Percentiles rank a stretch among this genome's conserved stretches.
Evolutionary conservation across 1,140 invertebrate genomes (phyloP).

Genomic region (Zaprionus ornatus): DNA sequence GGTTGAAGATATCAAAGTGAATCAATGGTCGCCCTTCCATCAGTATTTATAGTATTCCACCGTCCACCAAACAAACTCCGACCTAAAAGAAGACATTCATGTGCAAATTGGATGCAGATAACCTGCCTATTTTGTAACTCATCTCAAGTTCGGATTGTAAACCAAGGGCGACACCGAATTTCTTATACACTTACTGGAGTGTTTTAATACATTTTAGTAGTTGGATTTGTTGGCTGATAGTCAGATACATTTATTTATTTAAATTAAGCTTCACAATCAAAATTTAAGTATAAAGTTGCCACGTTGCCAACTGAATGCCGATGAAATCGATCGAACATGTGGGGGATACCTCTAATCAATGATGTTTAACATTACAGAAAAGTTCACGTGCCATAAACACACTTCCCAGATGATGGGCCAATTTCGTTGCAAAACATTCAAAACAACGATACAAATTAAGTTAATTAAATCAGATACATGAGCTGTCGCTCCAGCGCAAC

Average conservation of each 20-base stretch:
- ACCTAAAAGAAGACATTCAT: constrained; percentile 16
- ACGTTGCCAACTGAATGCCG: too few relatives aligned
- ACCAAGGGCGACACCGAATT: not conserved
- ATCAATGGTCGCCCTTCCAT: constrained; percentile 28
- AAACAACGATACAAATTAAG: constrained; percentile 35
- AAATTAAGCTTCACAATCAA: not conserved
- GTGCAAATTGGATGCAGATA: constrained; percentile 40
- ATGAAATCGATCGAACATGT: not conserved
- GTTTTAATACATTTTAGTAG: not conserved
- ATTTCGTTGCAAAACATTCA: constrained; percentile 31
- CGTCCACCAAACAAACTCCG: not conserved
- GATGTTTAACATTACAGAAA: not conserved
- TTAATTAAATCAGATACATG: constrained; percentile 64
- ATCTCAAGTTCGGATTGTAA: not conserved
- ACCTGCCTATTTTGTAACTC: constrained; percentile 22
- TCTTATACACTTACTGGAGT: constrained; percentile 6
- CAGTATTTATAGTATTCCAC: constrained; percentile 59
- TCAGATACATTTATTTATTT: too few relatives aligned
- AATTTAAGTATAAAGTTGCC: not conserved
- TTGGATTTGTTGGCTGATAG: not conserved
- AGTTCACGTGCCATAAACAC: not conserved
- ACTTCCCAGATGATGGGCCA: constrained; percentile 8
- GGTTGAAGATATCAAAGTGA: constrained; percentile 39
- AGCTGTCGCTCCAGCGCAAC: constrained; percentile 35
- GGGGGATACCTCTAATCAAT: too few relatives aligned